phyloP scores from a whole-genome alignment of 2,888 invertebrate species.

The Spodoptera picta region DNA sequence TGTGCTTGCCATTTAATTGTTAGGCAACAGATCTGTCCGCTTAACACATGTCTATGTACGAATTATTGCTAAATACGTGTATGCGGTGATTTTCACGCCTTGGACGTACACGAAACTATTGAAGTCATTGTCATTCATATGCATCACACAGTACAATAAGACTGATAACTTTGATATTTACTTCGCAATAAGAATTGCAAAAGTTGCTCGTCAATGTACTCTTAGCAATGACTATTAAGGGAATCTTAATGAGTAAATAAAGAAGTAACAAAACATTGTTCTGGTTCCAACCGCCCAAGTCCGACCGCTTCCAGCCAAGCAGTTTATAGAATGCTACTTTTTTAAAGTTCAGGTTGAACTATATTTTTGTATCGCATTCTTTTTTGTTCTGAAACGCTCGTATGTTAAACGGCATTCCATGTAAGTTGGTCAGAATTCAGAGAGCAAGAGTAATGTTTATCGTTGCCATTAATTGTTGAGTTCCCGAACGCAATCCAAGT shows the following conservation, averaged over 20 bases:
- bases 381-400: conserved; percentile 43
- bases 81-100: conserved; percentile 63
- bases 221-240: conserved; percentile 14
- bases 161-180: conserved; percentile 50
- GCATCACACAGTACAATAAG: conserved; percentile 25
- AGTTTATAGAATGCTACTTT: conserved; percentile 59
- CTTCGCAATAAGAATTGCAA: conserved; percentile 33
- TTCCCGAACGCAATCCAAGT: conserved; percentile 51
- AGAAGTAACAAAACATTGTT: conserved; percentile 29
- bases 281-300: conserved; percentile 24
- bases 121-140: conserved; percentile 52
- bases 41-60: conserved; percentile 77
- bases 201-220: conserved; percentile 20
- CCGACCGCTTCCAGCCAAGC: conserved; percentile 4
- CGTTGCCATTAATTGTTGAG: conserved; percentile 61
- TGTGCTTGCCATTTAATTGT: conserved; percentile 86
- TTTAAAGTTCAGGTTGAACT: conserved; percentile 54
- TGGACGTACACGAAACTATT: conserved; percentile 58
- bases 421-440: conserved; percentile 57
- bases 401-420: conserved; percentile 46
- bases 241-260: conserved; percentile 34
- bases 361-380: conserved; percentile 51
- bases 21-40: conserved; percentile 78
- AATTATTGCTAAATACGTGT: conserved; percentile 70
- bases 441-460: conserved; percentile 62